Evolutionary conservation across 2,113 vertebrate species (phyloP).

Genomic region (Psettodes erumei): DNA sequence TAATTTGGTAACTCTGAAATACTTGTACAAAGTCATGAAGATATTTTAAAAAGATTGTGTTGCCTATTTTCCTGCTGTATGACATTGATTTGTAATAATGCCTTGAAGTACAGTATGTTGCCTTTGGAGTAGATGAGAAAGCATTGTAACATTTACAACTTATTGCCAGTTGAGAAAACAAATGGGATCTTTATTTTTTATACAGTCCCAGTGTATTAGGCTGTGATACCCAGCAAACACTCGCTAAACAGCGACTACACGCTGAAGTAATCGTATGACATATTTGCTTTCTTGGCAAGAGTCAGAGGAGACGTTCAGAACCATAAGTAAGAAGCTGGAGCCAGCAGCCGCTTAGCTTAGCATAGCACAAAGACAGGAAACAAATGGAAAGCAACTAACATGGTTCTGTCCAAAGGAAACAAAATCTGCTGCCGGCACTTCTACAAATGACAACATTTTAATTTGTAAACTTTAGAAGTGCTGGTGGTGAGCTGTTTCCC

Average conservation of each 20-base stretch:
- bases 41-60: slow-evolving; percentile 17
- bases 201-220: background rate
- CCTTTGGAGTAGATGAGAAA: slow-evolving; percentile 36
- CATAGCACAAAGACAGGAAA: slow-evolving; percentile 21
- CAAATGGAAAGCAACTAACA: background rate
- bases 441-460: background rate
- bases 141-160: slow-evolving; percentile 40
- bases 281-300: slow-evolving; percentile 4
- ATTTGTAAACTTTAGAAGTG: background rate
- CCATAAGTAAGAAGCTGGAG: background rate
- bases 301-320: background rate
- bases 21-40: slow-evolving; percentile 47
- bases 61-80: slow-evolving; percentile 42
- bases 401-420: background rate
- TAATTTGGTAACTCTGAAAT: slow-evolving; percentile 48
- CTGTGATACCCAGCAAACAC: background rate
- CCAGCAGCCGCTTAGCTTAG: background rate
- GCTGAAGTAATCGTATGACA: slow-evolving; percentile 7
- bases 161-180: slow-evolving; percentile 6
- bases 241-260: slow-evolving; percentile 5
- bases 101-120: slow-evolving; percentile 49
- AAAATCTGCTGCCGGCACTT: background rate
- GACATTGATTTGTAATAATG: slow-evolving; percentile 38
- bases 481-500: background rate
- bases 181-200: slow-evolving; percentile 40